Evolutionary conservation across 2,888 invertebrate genomes (phyloP), one percentile per base, ranked within the genome.

Genomic region (Dione juno): DNA sequence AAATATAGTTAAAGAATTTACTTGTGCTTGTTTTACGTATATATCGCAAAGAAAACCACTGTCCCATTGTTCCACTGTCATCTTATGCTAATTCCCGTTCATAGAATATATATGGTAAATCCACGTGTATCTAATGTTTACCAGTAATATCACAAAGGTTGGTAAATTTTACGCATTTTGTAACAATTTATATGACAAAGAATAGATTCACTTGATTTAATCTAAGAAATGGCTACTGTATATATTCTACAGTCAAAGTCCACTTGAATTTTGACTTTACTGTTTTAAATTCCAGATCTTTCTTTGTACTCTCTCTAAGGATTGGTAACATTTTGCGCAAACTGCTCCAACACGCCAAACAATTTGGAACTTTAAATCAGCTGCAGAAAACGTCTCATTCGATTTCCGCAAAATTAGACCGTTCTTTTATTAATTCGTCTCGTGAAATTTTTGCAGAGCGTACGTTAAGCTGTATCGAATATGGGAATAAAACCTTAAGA

Each of bases 351-450:
- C 53, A 41, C 40, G 11, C 21, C 66, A 71, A 21, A 6, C 77
- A 53, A 87, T 77, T 84, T 78, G 77, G 71, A 77, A 79, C 84
- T 81, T 80, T 88, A 84, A 76, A 48, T 41, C 69, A 19, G 37
- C 16, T 61, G 19, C 11, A 70, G 73, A 74, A 78, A 57, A 78
- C 77, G 73, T 77, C 78, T 79, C 72, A 82, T 86, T 81, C 57
- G 77, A 75, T 75, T 76, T 74, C 70, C 68, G 71, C 73, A 76
- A 76, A 74, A 68, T 75, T 83, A 86, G 72, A 71, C 58, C 83
- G 83, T 84, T 85, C 88, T 88, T 89, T 89, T 84, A 88, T 87
- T 89, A 88, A 90, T 89, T 90, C 87, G 83, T 80, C 80, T 82
- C 81, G 78, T 82, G 83, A 85, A 3, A 87, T 87, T 88, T 89